Evolutionary conservation across 2,888 invertebrate genomes (phyloP), one percentile per base, ranked within the genome.

Genomic region (Petrophora chlorosata): DNA sequence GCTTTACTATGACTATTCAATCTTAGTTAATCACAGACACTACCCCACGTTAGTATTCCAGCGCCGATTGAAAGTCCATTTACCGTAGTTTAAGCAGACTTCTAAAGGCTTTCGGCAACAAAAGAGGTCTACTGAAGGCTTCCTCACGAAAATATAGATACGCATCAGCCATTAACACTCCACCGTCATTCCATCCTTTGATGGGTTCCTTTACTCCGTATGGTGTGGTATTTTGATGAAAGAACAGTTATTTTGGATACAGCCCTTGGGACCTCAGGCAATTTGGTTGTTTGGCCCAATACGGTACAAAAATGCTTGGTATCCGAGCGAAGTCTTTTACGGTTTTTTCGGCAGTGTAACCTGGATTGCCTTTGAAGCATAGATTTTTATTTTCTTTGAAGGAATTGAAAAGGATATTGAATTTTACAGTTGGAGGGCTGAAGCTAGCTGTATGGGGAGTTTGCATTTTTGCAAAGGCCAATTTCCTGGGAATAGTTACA

Each of bases 131-230:
- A 54, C 59, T 63, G 59, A 65, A 66, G 64, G 58, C 59, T 59
- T 61, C 55, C 63, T 62, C 66, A 75, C 77, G 71, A 76, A 76
- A 77, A 77, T 56, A 65, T 49, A 73, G 79, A 79, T 79, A 78
- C 55, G 65, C 66, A 79, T 79, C 78, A 79, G 79, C 76, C 67
- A 79, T 79, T 79, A 79, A 77, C 77, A 76, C 79, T 73, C 69
- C 59, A 66, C 61, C 64, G 63, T 61, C 69, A 63, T 65, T 63
- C 63, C 61, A 62, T 73, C 75, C 75, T 76, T 76, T 76, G 76
- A 76, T 61, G 54, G 61, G 43, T 43, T n/a, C 55, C 63, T 63
- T 61, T 61, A 59, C 67, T 65, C 59, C 53, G 60, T 60, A 40
- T 44, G 58, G 55, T 61, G 61, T 58, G 62, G 63, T 62, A 63